Percentiles rank a stretch among this genome's conserved stretches.
These are phyloP conservation scores for Alouatta palliata DNA, from an alignment of 2,113 vertebrate genomes.

Conservation along the genomic window DNA sequence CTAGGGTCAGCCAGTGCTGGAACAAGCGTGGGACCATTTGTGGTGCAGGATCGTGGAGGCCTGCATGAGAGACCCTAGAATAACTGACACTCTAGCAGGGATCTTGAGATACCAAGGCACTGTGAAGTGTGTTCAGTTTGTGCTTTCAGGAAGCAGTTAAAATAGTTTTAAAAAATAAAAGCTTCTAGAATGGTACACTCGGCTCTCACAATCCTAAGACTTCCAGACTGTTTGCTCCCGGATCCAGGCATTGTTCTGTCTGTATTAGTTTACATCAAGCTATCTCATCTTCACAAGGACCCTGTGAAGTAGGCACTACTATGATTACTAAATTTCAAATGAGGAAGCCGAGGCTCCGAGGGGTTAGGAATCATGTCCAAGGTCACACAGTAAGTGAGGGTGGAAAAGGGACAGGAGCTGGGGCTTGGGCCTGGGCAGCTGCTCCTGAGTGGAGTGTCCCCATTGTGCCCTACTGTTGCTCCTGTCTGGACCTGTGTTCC, in stretches of 20 bases:
- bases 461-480: accelerated
- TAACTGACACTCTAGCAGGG: not conserved
- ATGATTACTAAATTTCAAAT: not conserved
- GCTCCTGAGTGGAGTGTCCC: not conserved
- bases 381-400: not conserved
- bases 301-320: not conserved
- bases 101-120: not conserved
- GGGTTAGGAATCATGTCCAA: not conserved
- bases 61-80: not conserved
- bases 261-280: not conserved
- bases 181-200: not conserved
- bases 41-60: not conserved
- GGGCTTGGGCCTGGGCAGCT: not conserved
- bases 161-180: not conserved
- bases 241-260: not conserved
- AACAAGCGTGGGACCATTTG: not conserved
- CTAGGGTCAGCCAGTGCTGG: not conserved
- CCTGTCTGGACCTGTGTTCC: not conserved
- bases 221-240: not conserved
- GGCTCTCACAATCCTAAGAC: not conserved
- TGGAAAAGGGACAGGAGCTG: not conserved
- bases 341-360: not conserved
- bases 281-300: not conserved
- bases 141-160: not conserved
- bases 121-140: not conserved